Evolutionary conservation across 2,888 invertebrate genomes (phyloP).

Genomic region (Unio delphinus): DNA sequence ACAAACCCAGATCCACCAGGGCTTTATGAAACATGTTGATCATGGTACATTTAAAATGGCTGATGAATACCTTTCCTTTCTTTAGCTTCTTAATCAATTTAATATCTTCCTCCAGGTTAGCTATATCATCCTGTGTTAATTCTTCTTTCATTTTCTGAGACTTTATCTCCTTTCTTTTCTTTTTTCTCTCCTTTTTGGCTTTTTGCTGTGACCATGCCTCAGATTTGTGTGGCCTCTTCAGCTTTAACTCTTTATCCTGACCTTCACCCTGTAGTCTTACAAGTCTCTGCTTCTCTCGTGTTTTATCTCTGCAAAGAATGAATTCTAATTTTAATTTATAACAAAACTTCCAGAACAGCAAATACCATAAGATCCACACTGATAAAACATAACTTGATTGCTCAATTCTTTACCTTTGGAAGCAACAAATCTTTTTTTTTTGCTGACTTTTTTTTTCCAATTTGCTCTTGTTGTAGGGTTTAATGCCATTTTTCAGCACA

Average conservation of each 20-base stretch:
- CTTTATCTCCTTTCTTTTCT: slow-evolving; percentile 76
- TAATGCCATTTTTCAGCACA: too few relatives aligned
- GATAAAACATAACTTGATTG: too few relatives aligned
- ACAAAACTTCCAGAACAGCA: too few relatives aligned
- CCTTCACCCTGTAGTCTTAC: slow-evolving; percentile 82
- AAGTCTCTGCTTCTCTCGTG: slow-evolving; percentile 82
- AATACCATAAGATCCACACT: too few relatives aligned
- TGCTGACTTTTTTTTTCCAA: too few relatives aligned
- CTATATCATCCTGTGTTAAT: slow-evolving; percentile 69
- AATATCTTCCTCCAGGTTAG: slow-evolving; percentile 77
- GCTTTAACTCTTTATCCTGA: slow-evolving; percentile 44
- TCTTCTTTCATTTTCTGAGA: slow-evolving; percentile 74
- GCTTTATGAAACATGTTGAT: too few relatives aligned
- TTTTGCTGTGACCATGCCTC: slow-evolving; percentile 79
- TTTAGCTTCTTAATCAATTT: slow-evolving; percentile 89
- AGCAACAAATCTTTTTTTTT: too few relatives aligned
- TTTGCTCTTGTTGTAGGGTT: too few relatives aligned
- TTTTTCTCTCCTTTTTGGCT: slow-evolving; percentile 78
- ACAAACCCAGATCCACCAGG: too few relatives aligned
- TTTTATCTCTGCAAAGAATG: slow-evolving; percentile 76
- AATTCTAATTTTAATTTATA: background rate
- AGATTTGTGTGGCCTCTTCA: slow-evolving; percentile 44
- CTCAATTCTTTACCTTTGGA: too few relatives aligned
- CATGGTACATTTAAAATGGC: too few relatives aligned
- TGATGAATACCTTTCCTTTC: slow-evolving; percentile 79